These are phyloP conservation scores for Bubo blakistoni DNA, from an alignment of 2,113 vertebrate species.

Conservation along the genomic window DNA sequence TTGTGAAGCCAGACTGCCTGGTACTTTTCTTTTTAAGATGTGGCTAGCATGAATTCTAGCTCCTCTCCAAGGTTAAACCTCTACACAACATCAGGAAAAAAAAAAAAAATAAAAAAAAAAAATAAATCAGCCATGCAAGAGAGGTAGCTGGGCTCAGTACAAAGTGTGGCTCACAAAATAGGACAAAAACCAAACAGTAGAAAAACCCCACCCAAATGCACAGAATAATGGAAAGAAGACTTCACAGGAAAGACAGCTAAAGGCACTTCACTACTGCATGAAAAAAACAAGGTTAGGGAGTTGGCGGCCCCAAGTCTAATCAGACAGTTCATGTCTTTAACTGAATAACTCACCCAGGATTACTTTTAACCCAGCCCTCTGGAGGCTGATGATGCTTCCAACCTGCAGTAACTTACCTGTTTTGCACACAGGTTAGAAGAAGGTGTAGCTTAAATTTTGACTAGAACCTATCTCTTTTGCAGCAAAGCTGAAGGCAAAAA, in stretches of 20 bases:
- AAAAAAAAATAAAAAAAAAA: background rate
- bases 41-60: background rate
- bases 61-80: background rate
- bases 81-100: background rate
- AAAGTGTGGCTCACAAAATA: background rate
- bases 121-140: background rate
- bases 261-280: background rate
- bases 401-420: background rate
- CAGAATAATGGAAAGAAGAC: background rate
- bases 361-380: background rate
- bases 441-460: background rate
- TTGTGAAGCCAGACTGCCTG: background rate
- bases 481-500: background rate
- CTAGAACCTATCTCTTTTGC: background rate
- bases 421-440: background rate
- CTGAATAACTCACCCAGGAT: background rate
- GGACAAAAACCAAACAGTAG: background rate
- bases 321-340: background rate
- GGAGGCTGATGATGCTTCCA: background rate
- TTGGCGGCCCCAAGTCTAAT: background rate
- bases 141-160: background rate
- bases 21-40: background rate
- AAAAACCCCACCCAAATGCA: background rate
- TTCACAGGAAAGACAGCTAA: background rate
- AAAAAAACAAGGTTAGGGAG: background rate